Base-by-base conservation (phyloP, 92 coral and sea anemone genomes). In the Montipora capitata region DNA sequence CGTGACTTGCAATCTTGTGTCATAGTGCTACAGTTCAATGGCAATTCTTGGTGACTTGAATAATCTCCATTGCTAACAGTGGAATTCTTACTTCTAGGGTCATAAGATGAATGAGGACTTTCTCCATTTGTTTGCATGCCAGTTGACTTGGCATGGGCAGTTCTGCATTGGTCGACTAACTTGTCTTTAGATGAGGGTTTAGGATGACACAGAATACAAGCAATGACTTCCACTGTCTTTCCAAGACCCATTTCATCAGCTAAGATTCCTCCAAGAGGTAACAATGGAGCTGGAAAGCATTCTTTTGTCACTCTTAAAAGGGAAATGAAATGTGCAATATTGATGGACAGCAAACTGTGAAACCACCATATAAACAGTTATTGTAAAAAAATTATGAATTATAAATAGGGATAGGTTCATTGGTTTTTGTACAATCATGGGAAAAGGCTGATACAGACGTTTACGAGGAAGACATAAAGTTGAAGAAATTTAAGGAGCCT, bases 221-320 rank as follows among this genome's bases (percentile, higher is more conserved):
- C 96, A 48, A 97, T 80, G 16, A 95, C 99, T 68, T 97, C 99
- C 4, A 97, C 98, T 45, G 99, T 97, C 88, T 97, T 97, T 7
- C 99, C 99, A 78, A 97, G 96, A 5, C 99, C 99, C 99, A 97
- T 97, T 68, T 97, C 99, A 90, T 97, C 99, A 77, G 99, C 99
- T 77, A 97, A 83, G 75, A 97, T 95, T 49, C 99, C 99, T 40
- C 99, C 99, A 78, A 90, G 85, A 27, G 98, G 94, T 38, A 72
- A 83, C 13, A 59, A 78, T 57, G 96, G 98, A 12, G 40, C 9
- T 7, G 75, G 49, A 83, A 88, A 94, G 44, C 84, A 75, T 84
- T 91, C 91, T n/a, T 71, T 82, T 66, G 95, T 88, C 18, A 95
- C 76, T 72, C 98, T 93, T 69, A 20, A 72, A 43, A 5, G 15